Conservation (phyloP, 1,140 invertebrate species). For the Drosophila ironensis region DNA sequence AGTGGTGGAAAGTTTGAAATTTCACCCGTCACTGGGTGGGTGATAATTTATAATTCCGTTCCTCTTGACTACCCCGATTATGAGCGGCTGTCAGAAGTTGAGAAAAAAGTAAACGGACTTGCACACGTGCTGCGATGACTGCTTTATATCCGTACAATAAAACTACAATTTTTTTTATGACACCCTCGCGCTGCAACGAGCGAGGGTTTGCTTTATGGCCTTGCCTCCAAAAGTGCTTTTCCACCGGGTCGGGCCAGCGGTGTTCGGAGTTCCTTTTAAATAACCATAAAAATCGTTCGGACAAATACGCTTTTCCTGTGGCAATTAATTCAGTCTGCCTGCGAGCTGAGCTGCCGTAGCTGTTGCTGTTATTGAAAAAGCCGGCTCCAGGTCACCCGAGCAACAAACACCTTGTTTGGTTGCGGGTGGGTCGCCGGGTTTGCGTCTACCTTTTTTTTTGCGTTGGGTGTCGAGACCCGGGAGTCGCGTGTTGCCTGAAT, state of each 20-base stretch:
- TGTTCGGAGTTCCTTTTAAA: slow-evolving; percentile 55
- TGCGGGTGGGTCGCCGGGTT: slow-evolving; percentile 13
- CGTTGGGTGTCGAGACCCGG: background rate
- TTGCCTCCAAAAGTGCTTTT: slow-evolving; percentile 5
- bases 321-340: slow-evolving; percentile 43
- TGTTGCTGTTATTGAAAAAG: slow-evolving; percentile 16
- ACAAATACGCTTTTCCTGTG: slow-evolving; percentile 36
- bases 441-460: background rate
- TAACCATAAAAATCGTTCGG: slow-evolving; percentile 44
- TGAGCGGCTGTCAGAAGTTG: slow-evolving; percentile 30
- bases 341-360: background rate
- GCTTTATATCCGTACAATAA: background rate
- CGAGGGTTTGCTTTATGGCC: slow-evolving; percentile 21
- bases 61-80: slow-evolving; percentile 48
- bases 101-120: background rate
- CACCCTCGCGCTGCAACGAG: background rate
- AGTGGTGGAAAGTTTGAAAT: slow-evolving; percentile 2
- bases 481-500: slow-evolving; percentile 36
- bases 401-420: slow-evolving; percentile 52
- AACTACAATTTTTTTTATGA: slow-evolving; percentile 13
- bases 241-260: slow-evolving; percentile 19
- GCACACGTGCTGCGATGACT: slow-evolving; percentile 23
- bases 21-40: slow-evolving; percentile 14
- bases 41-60: slow-evolving; percentile 49
- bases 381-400: slow-evolving; percentile 50